phyloP scores from a whole-genome alignment of 2,888 invertebrate genomes.

The Hirtodrosophila confusa region DNA sequence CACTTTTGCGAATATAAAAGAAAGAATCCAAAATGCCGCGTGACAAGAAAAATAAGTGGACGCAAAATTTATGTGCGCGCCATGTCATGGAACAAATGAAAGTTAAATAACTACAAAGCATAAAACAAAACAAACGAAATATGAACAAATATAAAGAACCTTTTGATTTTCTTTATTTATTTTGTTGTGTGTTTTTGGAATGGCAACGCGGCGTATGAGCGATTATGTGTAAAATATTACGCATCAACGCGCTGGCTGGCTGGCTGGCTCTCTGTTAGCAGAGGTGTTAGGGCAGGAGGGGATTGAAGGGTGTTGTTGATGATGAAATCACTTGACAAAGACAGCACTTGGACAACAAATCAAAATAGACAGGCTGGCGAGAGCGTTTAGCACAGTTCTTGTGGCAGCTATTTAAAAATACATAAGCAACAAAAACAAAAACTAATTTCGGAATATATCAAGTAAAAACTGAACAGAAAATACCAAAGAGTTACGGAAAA shows the following conservation, averaged over 20 bases:
- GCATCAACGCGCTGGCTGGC: constrained; percentile 51
- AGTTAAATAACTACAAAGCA: constrained; percentile 39
- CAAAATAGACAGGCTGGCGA: constrained; percentile 76
- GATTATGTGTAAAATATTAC: constrained; percentile 73
- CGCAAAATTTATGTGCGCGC: constrained; percentile 51
- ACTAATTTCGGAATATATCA: constrained; percentile 75
- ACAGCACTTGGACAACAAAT: constrained; percentile 77
- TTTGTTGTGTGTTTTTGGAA: constrained; percentile 25
- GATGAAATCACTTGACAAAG: constrained; percentile 64
- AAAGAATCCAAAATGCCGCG: constrained; percentile 26
- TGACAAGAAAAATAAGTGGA: constrained; percentile 40
- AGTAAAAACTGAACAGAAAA: constrained; percentile 71
- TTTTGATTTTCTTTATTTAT: constrained; percentile 25
- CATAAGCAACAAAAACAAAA: constrained; percentile 62
- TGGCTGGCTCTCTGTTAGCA: neutral
- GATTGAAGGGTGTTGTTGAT: constrained; percentile 32
- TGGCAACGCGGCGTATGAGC: constrained; percentile 63
- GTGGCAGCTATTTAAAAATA: constrained; percentile 73
- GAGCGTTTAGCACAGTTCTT: constrained; percentile 77
- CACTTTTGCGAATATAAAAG: constrained; percentile 18
- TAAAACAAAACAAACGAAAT: constrained; percentile 19
- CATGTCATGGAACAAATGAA: constrained; percentile 65
- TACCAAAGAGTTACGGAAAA: constrained; percentile 77
- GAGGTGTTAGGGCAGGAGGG: constrained; percentile 7
- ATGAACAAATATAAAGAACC: constrained; percentile 13